Base-by-base conservation (phyloP, 2,797 vertebrate genomes). In the Pipistrellus nathusii region DNA sequence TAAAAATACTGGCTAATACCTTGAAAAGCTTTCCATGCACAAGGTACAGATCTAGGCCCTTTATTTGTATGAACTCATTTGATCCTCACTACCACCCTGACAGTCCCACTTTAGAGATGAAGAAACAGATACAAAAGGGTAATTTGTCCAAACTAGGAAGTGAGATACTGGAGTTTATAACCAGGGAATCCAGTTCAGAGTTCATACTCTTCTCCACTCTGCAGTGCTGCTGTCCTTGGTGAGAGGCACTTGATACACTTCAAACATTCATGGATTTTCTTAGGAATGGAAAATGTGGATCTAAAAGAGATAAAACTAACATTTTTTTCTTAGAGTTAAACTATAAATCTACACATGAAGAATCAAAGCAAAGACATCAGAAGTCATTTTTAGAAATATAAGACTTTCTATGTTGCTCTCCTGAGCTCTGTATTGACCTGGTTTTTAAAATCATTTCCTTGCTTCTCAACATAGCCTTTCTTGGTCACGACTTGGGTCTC, bases 331-430 rank as follows among this genome's bases (percentile, higher is more conserved):
- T 15, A 9, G 21, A 69, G 44, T 81, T 86, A 72, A 94, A 73
- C 38, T 84, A 32, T 68, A 66, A 62, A n/a, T 68, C 32, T 72
- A 62, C 27, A 66, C 21, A 48, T 44, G 9, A 77, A 89, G 53
- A 81, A 81, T 84, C 41, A 84, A 88, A 90, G 35, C 68, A 87
- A 68, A 94, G 35, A 48, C 84, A 94, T 23, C 62, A 51, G 23
- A 69, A 71, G 44, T 83, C 23, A 17, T 75, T 86, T 80, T 68
- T 20, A 15, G 64, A 78, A 82, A 81, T 11, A 62, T 38, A n/a
- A 55, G 27, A 69, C 15, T 6, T 85, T 55, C 35, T 92, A 41
- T 32, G 72, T 80, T 30, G 11, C 32, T 83, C 64, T 48, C 30
- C 66, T 75, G 3, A 2, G 21, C 41, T 48, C 21, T 81, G 10